A percentile compares a stretch with the other conserved stretches of the same genome.
These are phyloP conservation scores for Mylabris phalerata DNA, from an alignment of 1,140 invertebrate genomes.

Conservation along the genomic window DNA sequence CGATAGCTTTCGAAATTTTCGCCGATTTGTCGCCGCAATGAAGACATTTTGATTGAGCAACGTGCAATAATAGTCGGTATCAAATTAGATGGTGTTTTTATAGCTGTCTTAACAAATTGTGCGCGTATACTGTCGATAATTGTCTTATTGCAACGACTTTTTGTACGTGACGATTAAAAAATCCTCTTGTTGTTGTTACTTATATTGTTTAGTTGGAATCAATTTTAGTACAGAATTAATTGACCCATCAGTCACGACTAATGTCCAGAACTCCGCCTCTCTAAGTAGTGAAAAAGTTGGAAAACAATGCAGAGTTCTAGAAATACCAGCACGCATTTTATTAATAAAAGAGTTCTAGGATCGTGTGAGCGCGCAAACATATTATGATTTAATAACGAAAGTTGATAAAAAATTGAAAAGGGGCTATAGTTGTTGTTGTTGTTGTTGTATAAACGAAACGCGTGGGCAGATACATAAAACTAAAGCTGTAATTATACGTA, in stretches of 20 bases:
- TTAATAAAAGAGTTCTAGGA: slow-evolving; percentile 14
- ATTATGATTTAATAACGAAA: slow-evolving; percentile 26
- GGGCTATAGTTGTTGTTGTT: slow-evolving; percentile 13
- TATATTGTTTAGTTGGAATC: too few relatives aligned
- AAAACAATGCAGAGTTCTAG: slow-evolving; percentile 10
- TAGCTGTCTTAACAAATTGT: too few relatives aligned
- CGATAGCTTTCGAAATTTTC: too few relatives aligned
- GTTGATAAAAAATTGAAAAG: slow-evolving; percentile 23
- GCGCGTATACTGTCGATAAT: too few relatives aligned
- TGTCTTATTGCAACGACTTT: too few relatives aligned
- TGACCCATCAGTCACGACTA: not conserved
- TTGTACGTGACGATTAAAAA: too few relatives aligned
- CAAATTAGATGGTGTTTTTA: too few relatives aligned
- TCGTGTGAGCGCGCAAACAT: slow-evolving; percentile 19
- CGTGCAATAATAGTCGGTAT: too few relatives aligned
- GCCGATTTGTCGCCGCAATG: too few relatives aligned
- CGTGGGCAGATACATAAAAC: slow-evolving; percentile 37
- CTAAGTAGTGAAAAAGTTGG: slow-evolving; percentile 1
- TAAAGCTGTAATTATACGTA: slow-evolving; percentile 40
- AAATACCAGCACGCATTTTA: slow-evolving; percentile 19
- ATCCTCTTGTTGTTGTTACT: too few relatives aligned
- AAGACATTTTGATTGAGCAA: too few relatives aligned
- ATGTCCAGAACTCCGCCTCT: not conserved
- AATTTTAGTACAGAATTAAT: not conserved
- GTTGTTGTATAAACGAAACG: slow-evolving; percentile 4